Base-by-base conservation (phyloP, 2,888 invertebrate species). In the Craniophora ligustri region DNA sequence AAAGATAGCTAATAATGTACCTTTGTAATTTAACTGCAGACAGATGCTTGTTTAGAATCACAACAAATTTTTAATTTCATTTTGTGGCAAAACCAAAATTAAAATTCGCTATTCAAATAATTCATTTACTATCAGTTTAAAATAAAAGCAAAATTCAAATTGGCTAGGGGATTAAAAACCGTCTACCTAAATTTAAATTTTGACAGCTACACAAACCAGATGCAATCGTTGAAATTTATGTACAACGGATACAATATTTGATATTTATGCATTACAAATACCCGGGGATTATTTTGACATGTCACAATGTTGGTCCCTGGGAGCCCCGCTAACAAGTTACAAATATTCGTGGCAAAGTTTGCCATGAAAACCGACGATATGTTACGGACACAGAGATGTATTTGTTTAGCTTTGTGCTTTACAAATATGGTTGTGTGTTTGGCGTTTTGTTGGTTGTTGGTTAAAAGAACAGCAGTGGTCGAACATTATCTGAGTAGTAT, bases 341-440 rank as follows among this genome's bases (percentile, higher is more conserved):
- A 75, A 74, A 75, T 65, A 74, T 74, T 74, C 70, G 64, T 45
- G n/a, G 26, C 55, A 60, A 50, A 63, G 34, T 72, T 72, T 70
- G 58, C 44, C n/a, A 36, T 60, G 30, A 15, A 41, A 68, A 39
- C 44, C 55, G 10, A 41, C 14, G 41, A 51, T 64, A 34, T 36
- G 36, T 60, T 51, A 31, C 7, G 35, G 32, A 49, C 54, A 46
- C 64, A 63, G 16, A 53, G 35, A 34, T 41, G 19, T 51, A 31
- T 67, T 50, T 39, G 42, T 44, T 67, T 47, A 47, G 35, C 34
- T 36, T 54, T 30, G n/a, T 45, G 51, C 26, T 67, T 45, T n/a
- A 47, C 62, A 60, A 66, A 66, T 54, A 54, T 34, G 11, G 34
- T 53, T 13, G 11, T 51, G 11, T 51, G 49, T 38, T 18, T 28